Evolutionary conservation across 2,113 vertebrate species (phyloP), one percentile per base, ranked within the genome.

Genomic region (Odontophorus gujanensis): DNA sequence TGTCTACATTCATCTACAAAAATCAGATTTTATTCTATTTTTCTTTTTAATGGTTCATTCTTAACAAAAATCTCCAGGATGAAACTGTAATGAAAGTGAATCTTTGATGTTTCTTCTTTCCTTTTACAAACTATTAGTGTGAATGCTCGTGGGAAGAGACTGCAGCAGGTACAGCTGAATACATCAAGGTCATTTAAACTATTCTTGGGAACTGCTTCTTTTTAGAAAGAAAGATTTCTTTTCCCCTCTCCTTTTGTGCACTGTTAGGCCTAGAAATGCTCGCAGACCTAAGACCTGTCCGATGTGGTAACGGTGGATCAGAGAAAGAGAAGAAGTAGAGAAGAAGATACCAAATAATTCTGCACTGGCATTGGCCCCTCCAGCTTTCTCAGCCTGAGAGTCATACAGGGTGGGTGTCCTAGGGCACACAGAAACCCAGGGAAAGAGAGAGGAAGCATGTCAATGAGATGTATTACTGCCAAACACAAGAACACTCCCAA

Each of bases 171-270:
- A 20, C 0, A 3, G 43, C 6, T 2, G 57, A 47, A 74, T 66
- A 80, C 63, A 67, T 4, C 61, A 26, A 12, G 7, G 30, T 32
- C 62, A 61, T 34, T 81, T 61, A 87, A 78, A 53, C 59, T 57
- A 63, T 22, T 30, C 13, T 85, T 76, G 22, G 0, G 0, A 4
- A 32, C 9, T 12, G 14, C 3, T 2, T 48, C 0, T 36, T 48
- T 92, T 81, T 47, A 73, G 50, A 68, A 82, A 72, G 42, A 65
- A 65, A 73, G 13, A 5, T 40, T 71, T 36, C 55, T 93, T 93
- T 79, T 25, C 48, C 21, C 4, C 22, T 81, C 15, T 86, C 20
- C 20, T 81, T 81, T 62, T 5, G 1, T 84, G 13, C 0, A 0
- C 45, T 5, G 8, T 55, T 89, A 45, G 3, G 34, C n/a, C 38